A percentile compares a stretch with the other conserved stretches of the same genome.
These are phyloP conservation scores for Gasterosteus aculeatus DNA, from an alignment of 2,113 vertebrate species.

Conservation along the genomic window DNA sequence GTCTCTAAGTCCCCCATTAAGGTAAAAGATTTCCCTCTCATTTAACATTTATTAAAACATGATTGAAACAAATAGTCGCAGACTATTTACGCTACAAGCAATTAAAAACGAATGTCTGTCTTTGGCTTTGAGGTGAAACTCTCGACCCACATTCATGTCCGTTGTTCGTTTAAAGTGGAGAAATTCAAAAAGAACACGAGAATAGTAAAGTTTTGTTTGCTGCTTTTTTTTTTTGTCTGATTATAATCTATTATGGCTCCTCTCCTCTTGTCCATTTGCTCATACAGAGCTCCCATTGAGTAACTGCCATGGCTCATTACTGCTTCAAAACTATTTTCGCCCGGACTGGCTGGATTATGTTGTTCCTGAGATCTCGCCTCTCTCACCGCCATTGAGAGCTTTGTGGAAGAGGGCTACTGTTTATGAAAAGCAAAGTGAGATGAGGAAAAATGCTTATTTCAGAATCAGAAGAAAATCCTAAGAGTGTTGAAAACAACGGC, in stretches of 20 bases:
- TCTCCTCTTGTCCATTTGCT: slow-evolving; percentile 73
- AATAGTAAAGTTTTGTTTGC: neutral
- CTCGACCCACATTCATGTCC: neutral
- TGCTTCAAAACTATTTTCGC: slow-evolving; percentile 40
- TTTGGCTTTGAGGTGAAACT: neutral
- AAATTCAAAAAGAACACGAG: neutral
- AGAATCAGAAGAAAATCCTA: slow-evolving; percentile 5
- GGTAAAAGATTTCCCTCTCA: slow-evolving; percentile 22
- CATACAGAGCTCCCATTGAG: slow-evolving; percentile 70
- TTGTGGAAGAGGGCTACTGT: neutral
- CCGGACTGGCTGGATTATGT: slow-evolving; percentile 33
- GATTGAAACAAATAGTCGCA: neutral
- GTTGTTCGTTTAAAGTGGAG: neutral
- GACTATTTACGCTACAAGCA: too few species aligned
- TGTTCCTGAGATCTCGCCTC: slow-evolving; percentile 51
- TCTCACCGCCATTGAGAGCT: slow-evolving; percentile 30
- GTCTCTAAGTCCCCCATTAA: slow-evolving; percentile 23
- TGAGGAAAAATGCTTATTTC: neutral
- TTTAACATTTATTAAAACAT: slow-evolving; percentile 2
- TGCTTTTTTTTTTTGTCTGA: slow-evolving; percentile 37
- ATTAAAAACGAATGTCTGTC: neutral
- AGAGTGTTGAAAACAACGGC: neutral
- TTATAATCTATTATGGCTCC: slow-evolving; percentile 70
- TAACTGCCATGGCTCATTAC: slow-evolving; percentile 69
- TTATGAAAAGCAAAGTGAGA: neutral